Percentiles rank a stretch among this genome's conserved stretches.
Conservation (phyloP, 2,888 invertebrate genomes). For the Megamerina dolium region DNA sequence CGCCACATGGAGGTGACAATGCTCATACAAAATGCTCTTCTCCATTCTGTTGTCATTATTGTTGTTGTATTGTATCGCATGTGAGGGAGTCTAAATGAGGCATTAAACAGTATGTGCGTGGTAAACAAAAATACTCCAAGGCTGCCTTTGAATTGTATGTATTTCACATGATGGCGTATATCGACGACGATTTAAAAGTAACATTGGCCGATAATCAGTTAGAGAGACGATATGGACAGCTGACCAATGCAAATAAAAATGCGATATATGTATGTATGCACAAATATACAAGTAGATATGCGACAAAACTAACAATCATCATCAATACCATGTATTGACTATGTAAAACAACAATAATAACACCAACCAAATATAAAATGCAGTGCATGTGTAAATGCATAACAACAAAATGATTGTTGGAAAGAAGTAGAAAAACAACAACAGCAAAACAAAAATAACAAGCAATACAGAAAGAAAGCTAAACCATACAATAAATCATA, state of each 20-base stretch:
- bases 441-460: too few species aligned
- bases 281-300: neutral
- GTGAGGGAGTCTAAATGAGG: neutral
- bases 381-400: constrained; percentile 39
- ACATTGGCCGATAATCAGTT: neutral
- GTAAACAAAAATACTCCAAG: neutral
- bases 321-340: too few species aligned
- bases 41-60: constrained; percentile 4
- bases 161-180: neutral
- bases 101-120: neutral
- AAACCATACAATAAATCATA: too few species aligned
- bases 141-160: neutral
- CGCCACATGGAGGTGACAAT: constrained; percentile 27
- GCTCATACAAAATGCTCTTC: constrained; percentile 24
- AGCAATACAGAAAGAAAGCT: too few species aligned
- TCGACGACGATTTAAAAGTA: neutral
- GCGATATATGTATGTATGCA: neutral
- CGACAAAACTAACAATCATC: too few species aligned
- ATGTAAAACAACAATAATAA: too few species aligned
- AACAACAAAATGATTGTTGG: too few species aligned
- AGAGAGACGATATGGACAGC: neutral
- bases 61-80: too few species aligned
- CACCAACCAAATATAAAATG: constrained; percentile 29
- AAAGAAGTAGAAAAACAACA: too few species aligned
- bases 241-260: neutral